Evolutionary conservation across 92 coral and sea anemone genomes (phyloP).

Genomic region (Montipora capitata): DNA sequence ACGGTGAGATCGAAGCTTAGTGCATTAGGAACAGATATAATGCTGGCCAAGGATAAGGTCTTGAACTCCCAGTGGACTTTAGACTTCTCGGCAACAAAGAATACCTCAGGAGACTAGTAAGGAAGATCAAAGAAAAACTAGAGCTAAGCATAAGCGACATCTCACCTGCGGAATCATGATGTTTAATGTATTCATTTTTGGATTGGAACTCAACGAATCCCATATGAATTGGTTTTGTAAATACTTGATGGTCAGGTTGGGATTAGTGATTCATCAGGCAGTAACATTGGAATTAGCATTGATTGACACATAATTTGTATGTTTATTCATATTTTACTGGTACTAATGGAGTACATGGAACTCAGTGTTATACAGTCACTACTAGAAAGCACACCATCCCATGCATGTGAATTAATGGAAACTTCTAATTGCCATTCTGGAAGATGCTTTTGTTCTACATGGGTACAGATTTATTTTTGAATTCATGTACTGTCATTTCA

Average conservation of each 20-base stretch:
- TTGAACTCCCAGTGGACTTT: constrained; percentile 68
- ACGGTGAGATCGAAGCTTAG: constrained; percentile 44
- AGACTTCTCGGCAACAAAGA: constrained; percentile 46
- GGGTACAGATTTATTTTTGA: constrained; percentile 1
- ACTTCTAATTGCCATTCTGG: constrained; percentile 1
- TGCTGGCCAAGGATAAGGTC: constrained; percentile 63
- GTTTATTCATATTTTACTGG: not conserved
- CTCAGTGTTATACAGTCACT: constrained; percentile 15
- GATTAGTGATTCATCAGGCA: constrained; percentile 12
- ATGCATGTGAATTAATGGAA: constrained; percentile 14
- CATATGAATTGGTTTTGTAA: constrained; percentile 3
- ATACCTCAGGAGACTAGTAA: constrained; percentile 15
- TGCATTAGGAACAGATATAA: constrained; percentile 65
- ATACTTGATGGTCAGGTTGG: constrained; percentile 7
- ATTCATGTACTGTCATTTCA: not conserved
- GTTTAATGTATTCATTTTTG: not conserved
- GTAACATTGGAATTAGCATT: constrained; percentile 11
- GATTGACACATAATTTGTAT: not conserved
- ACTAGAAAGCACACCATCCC: constrained; percentile 14
- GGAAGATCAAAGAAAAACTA: constrained; percentile 24
- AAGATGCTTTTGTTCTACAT: not conserved
- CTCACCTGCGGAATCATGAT: not conserved
- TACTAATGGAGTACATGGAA: constrained; percentile 14
- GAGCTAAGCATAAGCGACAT: constrained; percentile 13
- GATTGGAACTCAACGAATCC: constrained; percentile 13